Evolutionary conservation across 2,113 vertebrate genomes (phyloP).

Genomic region (Ammodytes dubius): DNA sequence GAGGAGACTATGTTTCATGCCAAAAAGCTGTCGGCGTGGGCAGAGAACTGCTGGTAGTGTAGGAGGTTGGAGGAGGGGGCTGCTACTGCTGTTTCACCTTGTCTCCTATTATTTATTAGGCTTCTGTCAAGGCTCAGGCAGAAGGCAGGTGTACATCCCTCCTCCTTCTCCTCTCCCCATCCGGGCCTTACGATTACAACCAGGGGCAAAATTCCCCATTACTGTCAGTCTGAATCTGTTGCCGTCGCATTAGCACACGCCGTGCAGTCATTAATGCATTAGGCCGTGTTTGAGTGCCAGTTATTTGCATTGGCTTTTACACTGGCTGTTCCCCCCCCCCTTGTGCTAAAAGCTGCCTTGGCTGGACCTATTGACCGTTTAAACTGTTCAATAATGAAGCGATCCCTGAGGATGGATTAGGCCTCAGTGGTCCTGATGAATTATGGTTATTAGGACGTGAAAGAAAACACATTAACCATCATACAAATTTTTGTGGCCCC

Average conservation of each 20-base stretch:
- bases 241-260: conserved; percentile 86
- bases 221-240: conserved; percentile 92
- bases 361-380: conserved; percentile 77
- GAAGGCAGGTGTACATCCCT: conserved; percentile 81
- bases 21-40: conserved; percentile 70
- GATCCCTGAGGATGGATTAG: conserved; percentile 61
- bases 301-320: conserved; percentile 84
- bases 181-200: conserved; percentile 82
- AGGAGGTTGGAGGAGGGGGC: conserved; percentile 39
- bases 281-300: conserved; percentile 82
- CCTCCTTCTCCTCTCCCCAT: conserved; percentile 30
- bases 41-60: conserved; percentile 31
- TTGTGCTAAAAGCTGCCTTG: conserved; percentile 73
- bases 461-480: neutral
- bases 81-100: conserved; percentile 87
- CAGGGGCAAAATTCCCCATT: conserved; percentile 95
- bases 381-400: conserved; percentile 82
- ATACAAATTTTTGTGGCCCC: conserved; percentile 6
- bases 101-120: conserved; percentile 89
- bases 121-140: conserved; percentile 86
- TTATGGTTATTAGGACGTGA: conserved; percentile 28
- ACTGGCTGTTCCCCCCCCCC: conserved; percentile 74
- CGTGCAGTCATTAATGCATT: conserved; percentile 92
- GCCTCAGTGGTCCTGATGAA: conserved; percentile 27
- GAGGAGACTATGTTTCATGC: conserved; percentile 60